Evolutionary conservation across 2,888 invertebrate species (phyloP), one percentile per base, ranked within the genome.

Genomic region (Torymus auratus): DNA sequence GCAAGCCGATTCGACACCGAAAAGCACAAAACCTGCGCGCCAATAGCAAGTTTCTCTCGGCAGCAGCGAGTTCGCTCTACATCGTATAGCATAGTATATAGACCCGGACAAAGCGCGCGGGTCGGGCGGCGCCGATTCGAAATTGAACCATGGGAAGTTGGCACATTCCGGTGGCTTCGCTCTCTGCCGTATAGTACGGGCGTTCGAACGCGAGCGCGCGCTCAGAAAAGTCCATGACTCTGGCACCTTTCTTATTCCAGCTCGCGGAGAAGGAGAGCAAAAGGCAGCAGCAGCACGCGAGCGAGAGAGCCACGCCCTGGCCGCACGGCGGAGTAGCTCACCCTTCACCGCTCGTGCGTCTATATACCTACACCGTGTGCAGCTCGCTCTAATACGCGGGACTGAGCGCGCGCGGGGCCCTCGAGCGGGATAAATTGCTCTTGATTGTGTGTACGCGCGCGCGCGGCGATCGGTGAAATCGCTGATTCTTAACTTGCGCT

Each of bases 161-260:
- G 80, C 78, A 85, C 87, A 88, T 88, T 89, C 88, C 88, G 86
- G 86, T 86, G 86, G 88, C 87, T 86, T 86, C 84, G 85, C 82
- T 73, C 70, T 80, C 74, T 56, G 74, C 70, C n/a, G n/a, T n/a
- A n/a, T n/a, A 81, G 80, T 85, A 85, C 84, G 83, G 84, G 86
- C 86, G 87, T 87, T 86, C 85, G 85, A 83, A 84, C 62, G 55
- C 65, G n/a, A 53, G n/a, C n/a, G 50, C 55, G 14, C 56, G n/a
- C 50, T n/a, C 61, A 28, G 53, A 56, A 41, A 41, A 64, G 64
- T 64, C 75, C 85, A 83, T 83, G 83, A 82, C 83, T 83, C 77
- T 83, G 86, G 85, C 86, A 87, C 88, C 89, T 90, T 89, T 89
- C 88, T 88, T 89, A 87, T 88, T 88, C 87, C 85, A 83, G 73